These are phyloP conservation scores for Melospiza georgiana DNA, from an alignment of 2,113 vertebrate species.

Conservation along the genomic window DNA sequence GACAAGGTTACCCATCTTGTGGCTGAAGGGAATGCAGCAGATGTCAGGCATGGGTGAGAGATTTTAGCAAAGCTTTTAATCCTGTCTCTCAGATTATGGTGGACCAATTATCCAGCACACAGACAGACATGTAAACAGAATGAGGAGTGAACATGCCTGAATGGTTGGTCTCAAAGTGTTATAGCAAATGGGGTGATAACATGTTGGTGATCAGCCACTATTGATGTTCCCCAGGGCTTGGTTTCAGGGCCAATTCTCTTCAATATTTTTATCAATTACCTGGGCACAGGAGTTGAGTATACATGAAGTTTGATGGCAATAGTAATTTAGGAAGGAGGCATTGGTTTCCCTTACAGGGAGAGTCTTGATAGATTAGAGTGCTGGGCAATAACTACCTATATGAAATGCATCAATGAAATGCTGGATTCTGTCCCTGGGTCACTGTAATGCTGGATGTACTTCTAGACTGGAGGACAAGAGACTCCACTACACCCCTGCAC, in stretches of 20 bases:
- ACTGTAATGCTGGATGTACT: not conserved
- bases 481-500: not conserved
- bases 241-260: not conserved
- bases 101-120: not conserved
- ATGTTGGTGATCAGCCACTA: not conserved
- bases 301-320: accelerated
- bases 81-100: not conserved
- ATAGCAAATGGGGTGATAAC: accelerated
- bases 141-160: not conserved
- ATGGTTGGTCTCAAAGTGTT: accelerated
- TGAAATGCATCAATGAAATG: not conserved
- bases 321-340: not conserved
- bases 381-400: not conserved
- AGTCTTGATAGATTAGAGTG: too few relatives aligned
- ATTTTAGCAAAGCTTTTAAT: not conserved
- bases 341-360: not conserved
- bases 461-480: not conserved
- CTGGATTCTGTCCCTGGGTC: not conserved
- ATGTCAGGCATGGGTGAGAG: not conserved
- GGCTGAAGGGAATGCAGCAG: accelerated
- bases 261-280: not conserved
- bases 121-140: not conserved
- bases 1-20: not conserved
- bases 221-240: accelerated
- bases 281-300: not conserved